Evolutionary conservation across 2,113 vertebrate species (phyloP).

Genomic region (Ciconia maguari): DNA sequence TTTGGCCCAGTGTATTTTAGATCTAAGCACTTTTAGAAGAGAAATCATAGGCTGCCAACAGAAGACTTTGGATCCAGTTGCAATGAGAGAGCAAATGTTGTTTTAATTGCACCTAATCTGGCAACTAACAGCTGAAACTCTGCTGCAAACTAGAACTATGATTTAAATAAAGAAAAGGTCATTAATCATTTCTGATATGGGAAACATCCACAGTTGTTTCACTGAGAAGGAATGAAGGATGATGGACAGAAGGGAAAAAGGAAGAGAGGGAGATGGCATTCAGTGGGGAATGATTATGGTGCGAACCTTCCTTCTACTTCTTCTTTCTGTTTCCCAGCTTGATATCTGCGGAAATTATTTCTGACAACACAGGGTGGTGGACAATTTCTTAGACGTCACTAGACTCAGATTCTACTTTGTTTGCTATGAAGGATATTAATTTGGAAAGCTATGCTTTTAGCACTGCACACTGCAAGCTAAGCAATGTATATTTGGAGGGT

Average conservation of each 20-base stretch:
- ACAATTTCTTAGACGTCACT: background rate
- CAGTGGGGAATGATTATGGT: background rate
- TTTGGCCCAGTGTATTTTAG: background rate
- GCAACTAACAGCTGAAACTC: background rate
- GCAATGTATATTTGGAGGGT: background rate
- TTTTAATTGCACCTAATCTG: background rate
- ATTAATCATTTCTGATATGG: background rate
- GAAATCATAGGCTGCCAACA: conserved; percentile 8
- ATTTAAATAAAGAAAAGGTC: background rate
- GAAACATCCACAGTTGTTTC: background rate
- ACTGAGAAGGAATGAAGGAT: background rate
- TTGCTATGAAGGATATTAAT: background rate
- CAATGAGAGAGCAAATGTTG: conserved; percentile 6
- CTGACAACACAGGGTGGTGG: background rate
- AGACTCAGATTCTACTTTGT: background rate
- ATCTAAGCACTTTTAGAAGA: conserved; percentile 4
- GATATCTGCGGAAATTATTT: background rate
- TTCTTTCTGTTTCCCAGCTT: background rate
- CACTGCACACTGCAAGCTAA: background rate
- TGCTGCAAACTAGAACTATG: background rate
- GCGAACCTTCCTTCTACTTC: background rate
- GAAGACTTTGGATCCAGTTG: conserved; percentile 15
- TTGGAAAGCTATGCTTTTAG: background rate
- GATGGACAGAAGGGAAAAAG: background rate
- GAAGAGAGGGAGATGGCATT: background rate